A percentile compares a stretch with the other conserved stretches of the same genome.
Conservation (phyloP, 92 coral and sea anemone genomes). For the Parazoanthus darwini region DNA sequence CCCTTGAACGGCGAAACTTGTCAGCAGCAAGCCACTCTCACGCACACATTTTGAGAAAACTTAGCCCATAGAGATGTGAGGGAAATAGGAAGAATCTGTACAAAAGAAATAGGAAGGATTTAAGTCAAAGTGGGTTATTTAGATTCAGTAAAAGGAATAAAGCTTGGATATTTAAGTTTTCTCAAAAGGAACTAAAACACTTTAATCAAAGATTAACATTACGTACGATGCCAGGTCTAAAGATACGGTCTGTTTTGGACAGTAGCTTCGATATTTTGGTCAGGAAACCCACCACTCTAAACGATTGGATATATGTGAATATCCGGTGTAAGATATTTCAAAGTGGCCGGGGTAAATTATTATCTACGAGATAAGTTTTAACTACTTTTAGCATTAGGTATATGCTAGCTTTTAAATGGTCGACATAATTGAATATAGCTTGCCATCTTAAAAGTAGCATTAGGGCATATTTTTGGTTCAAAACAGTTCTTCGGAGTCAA, state of each 20-base stretch:
- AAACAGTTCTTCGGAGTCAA: neutral
- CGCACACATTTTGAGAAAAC: conserved; percentile 43
- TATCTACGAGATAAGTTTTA: conserved; percentile 39
- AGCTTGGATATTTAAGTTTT: conserved; percentile 82
- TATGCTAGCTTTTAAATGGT: conserved; percentile 9
- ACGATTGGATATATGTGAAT: conserved; percentile 47
- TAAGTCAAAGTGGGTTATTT: conserved; percentile 34
- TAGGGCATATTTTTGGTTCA: neutral
- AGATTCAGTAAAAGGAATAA: conserved; percentile 29
- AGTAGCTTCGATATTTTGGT: conserved; percentile 50
- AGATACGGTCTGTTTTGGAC: conserved; percentile 14
- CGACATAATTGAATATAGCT: neutral
- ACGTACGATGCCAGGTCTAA: conserved; percentile 38
- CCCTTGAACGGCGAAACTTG: neutral
- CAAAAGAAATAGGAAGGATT: conserved; percentile 14
- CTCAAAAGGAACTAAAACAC: conserved; percentile 67
- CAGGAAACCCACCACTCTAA: conserved; percentile 84
- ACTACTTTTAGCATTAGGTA: conserved; percentile 33
- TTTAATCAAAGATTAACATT: conserved; percentile 39
- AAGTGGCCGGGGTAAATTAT: conserved; percentile 59
- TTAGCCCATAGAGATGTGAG: conserved; percentile 47
- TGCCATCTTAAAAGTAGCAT: conserved; percentile 16
- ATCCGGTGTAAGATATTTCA: conserved; percentile 85
- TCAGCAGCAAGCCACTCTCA: conserved; percentile 1
- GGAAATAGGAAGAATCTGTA: conserved; percentile 30